Conservation (phyloP, 2,888 invertebrate genomes). For the Villa cingulata region DNA sequence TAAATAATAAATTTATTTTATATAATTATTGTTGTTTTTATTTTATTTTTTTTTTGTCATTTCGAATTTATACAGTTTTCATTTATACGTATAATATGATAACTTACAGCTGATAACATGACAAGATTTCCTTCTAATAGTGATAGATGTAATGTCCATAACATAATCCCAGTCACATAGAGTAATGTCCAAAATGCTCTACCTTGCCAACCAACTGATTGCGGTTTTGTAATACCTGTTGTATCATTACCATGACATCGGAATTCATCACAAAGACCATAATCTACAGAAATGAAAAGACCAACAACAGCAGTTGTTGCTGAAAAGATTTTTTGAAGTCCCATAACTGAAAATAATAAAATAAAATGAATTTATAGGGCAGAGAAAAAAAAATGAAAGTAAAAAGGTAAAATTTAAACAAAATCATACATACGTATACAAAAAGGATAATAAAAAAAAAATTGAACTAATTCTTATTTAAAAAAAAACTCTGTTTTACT, state of each 20-base stretch:
- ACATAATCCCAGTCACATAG: slow-evolving; percentile 40
- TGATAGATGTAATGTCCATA: slow-evolving; percentile 38
- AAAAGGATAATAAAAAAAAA: not conserved
- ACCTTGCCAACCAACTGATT: slow-evolving; percentile 34
- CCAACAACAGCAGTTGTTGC: slow-evolving; percentile 47
- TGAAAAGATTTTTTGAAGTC: slow-evolving; percentile 44
- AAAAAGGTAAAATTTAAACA: not conserved
- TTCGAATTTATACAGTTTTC: too few relatives aligned
- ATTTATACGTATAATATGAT: not conserved
- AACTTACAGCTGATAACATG: slow-evolving; percentile 13
- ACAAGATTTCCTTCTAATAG: slow-evolving; percentile 20
- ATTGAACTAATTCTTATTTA: not conserved
- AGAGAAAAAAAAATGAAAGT: not conserved
- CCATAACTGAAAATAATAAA: slow-evolving; percentile 37
- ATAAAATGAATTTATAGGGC: not conserved
- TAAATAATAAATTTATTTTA: not conserved
- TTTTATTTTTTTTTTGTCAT: not conserved
- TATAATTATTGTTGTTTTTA: not conserved
- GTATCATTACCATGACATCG: slow-evolving; percentile 42
- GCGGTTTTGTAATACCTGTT: slow-evolving; percentile 20
- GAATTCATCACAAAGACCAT: slow-evolving; percentile 47
- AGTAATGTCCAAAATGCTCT: slow-evolving; percentile 43
- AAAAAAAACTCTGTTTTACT: too few relatives aligned
- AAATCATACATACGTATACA: not conserved
- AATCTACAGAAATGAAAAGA: slow-evolving; percentile 46